Conservation (phyloP, 2,797 vertebrate species). For the Chaetophractus vellerosus region DNA sequence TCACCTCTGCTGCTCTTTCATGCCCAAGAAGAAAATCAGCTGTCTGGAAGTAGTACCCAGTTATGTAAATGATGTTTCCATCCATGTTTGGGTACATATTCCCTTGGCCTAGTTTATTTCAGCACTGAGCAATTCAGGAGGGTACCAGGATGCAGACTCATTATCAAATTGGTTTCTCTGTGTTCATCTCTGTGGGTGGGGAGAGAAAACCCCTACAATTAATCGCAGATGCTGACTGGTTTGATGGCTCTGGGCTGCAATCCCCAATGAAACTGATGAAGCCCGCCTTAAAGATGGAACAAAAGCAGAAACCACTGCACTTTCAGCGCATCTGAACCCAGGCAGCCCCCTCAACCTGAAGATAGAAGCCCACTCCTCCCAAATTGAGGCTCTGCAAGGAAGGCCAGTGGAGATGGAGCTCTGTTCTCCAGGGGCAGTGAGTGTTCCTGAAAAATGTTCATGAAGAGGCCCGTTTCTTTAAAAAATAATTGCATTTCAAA, state of each 20-base stretch:
- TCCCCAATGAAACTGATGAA: neutral
- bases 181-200: slow-evolving; percentile 84
- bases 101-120: slow-evolving; percentile 59
- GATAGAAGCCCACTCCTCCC: neutral
- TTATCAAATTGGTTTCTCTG: slow-evolving; percentile 83
- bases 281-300: neutral
- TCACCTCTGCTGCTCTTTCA: neutral
- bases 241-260: slow-evolving; percentile 28
- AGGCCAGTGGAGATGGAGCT: neutral
- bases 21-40: neutral
- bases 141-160: slow-evolving; percentile 72
- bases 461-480: neutral
- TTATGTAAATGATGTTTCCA: slow-evolving; percentile 15
- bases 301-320: neutral
- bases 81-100: slow-evolving; percentile 63
- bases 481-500: slow-evolving; percentile 46
- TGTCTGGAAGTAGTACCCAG: neutral
- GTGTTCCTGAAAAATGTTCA: accelerated
- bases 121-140: slow-evolving; percentile 76
- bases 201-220: slow-evolving; percentile 82
- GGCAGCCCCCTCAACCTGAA: accelerated
- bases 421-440: neutral
- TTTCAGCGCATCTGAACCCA: accelerated
- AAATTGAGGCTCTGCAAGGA: neutral
- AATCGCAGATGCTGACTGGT: slow-evolving; percentile 82